These are phyloP conservation scores for Xestoiulus laeticollis DNA, from an alignment of 2,888 invertebrate genomes.

Conservation along the genomic window DNA sequence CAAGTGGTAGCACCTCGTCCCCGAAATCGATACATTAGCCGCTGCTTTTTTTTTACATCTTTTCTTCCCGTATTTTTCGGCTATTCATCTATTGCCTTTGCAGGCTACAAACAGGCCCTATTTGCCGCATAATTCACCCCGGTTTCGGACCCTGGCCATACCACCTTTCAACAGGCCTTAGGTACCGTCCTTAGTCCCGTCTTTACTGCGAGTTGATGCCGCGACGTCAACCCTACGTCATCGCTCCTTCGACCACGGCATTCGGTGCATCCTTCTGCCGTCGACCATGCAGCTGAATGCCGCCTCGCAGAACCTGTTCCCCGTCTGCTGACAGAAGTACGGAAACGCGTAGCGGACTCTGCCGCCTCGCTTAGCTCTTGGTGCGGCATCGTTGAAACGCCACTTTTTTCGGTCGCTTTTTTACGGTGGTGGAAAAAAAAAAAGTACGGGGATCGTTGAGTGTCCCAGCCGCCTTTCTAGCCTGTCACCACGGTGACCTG, in stretches of 20 bases:
- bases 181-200: not conserved
- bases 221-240: not conserved
- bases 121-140: not conserved
- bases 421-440: not conserved
- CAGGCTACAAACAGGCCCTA: not conserved
- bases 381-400: not conserved
- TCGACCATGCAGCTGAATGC: not conserved
- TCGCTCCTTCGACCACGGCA: not conserved
- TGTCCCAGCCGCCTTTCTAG: not conserved
- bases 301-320: not conserved
- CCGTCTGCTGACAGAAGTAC: not conserved
- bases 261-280: not conserved
- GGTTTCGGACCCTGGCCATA: not conserved
- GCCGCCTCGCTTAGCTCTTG: not conserved
- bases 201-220: not conserved
- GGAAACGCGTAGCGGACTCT: not conserved
- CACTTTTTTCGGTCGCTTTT: not conserved
- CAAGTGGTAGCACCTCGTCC: constrained; percentile 34
- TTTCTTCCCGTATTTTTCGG: not conserved
- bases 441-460: not conserved
- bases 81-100: not conserved
- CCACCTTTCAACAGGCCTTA: not conserved
- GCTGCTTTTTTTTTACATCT: not conserved
- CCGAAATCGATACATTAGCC: constrained; percentile 46
- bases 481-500: not conserved